Base-by-base conservation (phyloP, 2,797 vertebrate genomes). In the Propithecus perrieri region DNA sequence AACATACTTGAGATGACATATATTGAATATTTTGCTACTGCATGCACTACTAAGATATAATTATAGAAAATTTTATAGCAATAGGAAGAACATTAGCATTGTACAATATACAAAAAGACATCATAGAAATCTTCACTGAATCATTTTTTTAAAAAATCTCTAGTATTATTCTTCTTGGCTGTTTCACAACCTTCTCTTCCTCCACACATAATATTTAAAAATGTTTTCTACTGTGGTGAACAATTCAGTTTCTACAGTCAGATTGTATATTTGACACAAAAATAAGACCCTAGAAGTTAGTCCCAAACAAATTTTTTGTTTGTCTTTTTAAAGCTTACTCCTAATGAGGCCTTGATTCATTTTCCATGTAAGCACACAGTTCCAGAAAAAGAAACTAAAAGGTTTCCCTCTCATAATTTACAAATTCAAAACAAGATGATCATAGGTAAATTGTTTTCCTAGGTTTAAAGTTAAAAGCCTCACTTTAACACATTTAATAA, bases 171-270 rank as follows among this genome's bases (percentile, higher is more conserved):
- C 8, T 55, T 48, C 20, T 80, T 75, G 13, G n/a, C 28, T 59
- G 11, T 72, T 84, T 87, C 41, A 79, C 7, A 41, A 46, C 11
- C 18, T 74, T 88, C 13, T 95, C 41, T 87, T 91, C 13, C 33
- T 80, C 46, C 13, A 95, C 13, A 95, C 35, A 61, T 43, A 85
- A 75, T 79, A 94, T 93, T 74, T n/a, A 53, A 55, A 88, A 95
- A 63, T 79, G 85, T 84, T 57, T 57, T 71, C 5, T 33, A 30
- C 28, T 91, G 26, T 55, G 38, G 0, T 93, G 57, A 84, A 35
- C 17, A 95, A 63, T 88, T 95, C 17, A 69, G 2, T 95, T 84
- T 93, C 22, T 84, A 30, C 17, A 30, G 30, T 84, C 12, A 43
- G 11, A 24, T 91, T 61, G 0, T 46, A 22, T 84, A 67, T 13